phyloP scores from a whole-genome alignment of 2,113 vertebrate genomes.

The Garra rufa region DNA sequence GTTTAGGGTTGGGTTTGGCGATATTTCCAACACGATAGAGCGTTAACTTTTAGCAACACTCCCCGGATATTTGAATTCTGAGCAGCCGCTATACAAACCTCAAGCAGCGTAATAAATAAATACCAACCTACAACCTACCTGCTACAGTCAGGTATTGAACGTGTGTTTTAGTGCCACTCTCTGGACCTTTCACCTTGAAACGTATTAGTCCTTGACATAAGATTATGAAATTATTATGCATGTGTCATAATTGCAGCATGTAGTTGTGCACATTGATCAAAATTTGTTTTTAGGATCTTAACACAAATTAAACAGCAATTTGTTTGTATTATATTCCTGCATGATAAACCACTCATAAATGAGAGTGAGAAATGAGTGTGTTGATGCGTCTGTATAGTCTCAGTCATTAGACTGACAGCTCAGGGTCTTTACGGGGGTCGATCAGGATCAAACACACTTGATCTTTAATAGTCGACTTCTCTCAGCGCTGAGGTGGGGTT shows the following conservation, averaged over 20 bases:
- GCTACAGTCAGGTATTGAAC: no score
- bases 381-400: neutral
- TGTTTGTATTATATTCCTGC: neutral
- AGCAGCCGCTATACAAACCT: no score
- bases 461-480: conserved; percentile 45
- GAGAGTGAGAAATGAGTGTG: neutral
- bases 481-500: conserved; percentile 57
- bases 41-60: no score
- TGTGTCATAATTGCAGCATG: neutral
- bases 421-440: neutral
- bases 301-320: neutral
- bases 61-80: no score
- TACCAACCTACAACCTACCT: no score
- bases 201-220: no score
- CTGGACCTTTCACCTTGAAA: no score
- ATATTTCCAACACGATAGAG: no score
- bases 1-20: no score
- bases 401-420: neutral
- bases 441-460: conserved; percentile 60
- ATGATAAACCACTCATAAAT: neutral
- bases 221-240: no score
- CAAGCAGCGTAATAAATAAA: no score
- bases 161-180: no score
- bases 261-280: neutral
- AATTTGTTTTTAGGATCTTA: neutral